These are phyloP conservation scores for Emydura subglobosa DNA, from an alignment of 2,113 vertebrate genomes.

Conservation along the genomic window DNA sequence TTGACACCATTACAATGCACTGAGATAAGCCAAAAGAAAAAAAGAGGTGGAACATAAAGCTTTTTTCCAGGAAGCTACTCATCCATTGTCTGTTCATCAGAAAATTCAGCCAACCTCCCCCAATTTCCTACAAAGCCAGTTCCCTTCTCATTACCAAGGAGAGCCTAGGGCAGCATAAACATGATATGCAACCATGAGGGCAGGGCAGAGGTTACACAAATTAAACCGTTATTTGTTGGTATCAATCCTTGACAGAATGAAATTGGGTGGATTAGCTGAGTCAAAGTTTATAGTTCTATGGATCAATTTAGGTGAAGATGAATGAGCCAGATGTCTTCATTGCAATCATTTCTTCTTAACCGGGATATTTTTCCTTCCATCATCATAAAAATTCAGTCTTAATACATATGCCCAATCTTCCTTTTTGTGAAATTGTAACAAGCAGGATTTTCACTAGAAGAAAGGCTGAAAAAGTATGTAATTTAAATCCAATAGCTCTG, in stretches of 20 bases:
- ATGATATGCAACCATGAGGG: background rate
- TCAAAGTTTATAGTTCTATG: background rate
- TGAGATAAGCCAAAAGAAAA: background rate
- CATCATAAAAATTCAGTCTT: constrained; percentile 28
- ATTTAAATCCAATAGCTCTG: constrained; percentile 42
- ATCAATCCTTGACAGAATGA: background rate
- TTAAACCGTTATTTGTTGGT: background rate
- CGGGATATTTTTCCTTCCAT: background rate
- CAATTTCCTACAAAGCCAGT: background rate
- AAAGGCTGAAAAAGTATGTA: background rate
- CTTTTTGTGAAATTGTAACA: constrained; percentile 35
- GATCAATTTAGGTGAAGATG: background rate
- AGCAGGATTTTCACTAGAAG: constrained; percentile 11
- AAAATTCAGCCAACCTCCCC: background rate
- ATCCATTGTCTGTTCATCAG: background rate
- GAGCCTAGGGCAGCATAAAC: background rate
- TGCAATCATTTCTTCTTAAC: constrained; percentile 9
- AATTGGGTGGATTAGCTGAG: constrained; percentile 18
- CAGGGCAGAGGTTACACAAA: background rate
- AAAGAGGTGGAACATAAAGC: background rate
- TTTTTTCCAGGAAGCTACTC: background rate
- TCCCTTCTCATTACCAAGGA: constrained; percentile 12
- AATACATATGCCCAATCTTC: background rate
- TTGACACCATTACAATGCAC: background rate
- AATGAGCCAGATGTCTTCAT: background rate